Base-by-base conservation (phyloP, 2,888 invertebrate genomes). In the Ectemnius lituratus region DNA sequence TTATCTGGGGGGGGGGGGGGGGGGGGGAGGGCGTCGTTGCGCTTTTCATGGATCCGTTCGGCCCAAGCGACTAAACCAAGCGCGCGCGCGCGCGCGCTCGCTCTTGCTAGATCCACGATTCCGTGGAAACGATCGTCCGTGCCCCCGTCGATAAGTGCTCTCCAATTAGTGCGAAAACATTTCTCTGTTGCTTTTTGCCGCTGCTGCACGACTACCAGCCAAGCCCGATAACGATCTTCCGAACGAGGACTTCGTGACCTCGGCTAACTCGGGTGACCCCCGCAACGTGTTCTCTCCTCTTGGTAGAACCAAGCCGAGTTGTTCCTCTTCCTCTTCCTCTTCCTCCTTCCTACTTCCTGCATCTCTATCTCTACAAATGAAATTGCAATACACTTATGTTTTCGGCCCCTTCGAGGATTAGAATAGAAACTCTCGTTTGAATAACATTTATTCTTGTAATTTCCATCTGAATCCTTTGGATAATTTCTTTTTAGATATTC, bases 111-210 rank as follows among this genome's bases (percentile, higher is more conserved):
- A 86, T 89, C 82, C 87, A 89, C 88, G 89, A 89, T 89, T 89
- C 88, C 86, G 82, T 87, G 86, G 88, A 88, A 89, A 86, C 85
- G 89, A 88, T 88, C 83, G n/a, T 16, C 84, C 77, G 80, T 69
- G 76, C 70, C 61, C 74, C 73, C 70, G 63, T 79, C 86, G 89
- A 89, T 89, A 89, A 83, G 80, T 84, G 81, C 80, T 78, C 84
- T 86, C 88, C 88, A 89, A 89, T 89, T 89, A 89, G 87, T 85
- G 87, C 85, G 85, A 83, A 83, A 87, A 85, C 83, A 84, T 85
- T 84, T 85, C 83, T 83, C 80, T 78, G 79, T 78, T 79, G 81
- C 74, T 82, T 83, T 83, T 85, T 78, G 78, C 76, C 76, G 70
- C 65, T 65, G 59, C 59, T 67, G 80, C 75, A 80, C 76, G 80